Evolutionary conservation across 2,113 vertebrate genomes (phyloP).

Genomic region (Boulengeromyrus knoepffleri): DNA sequence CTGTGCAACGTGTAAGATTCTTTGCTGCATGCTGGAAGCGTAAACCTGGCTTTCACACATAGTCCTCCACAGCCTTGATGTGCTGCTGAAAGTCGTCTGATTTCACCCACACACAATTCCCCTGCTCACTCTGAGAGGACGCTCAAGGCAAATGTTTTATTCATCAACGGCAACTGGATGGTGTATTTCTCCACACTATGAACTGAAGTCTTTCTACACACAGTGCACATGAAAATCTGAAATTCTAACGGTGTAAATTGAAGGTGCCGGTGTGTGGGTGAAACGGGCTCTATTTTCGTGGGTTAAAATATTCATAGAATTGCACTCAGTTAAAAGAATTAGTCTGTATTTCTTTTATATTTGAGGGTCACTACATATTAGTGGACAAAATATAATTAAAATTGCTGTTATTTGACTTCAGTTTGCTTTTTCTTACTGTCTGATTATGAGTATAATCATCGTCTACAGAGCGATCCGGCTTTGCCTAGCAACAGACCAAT

Average conservation of each 20-base stretch:
- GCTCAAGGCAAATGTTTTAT: constrained; percentile 11
- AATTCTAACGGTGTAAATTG: neutral
- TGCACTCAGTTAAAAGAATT: neutral
- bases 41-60: neutral
- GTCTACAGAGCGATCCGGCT: constrained; percentile 19
- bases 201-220: neutral
- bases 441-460: constrained; percentile 16
- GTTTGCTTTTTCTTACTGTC: neutral
- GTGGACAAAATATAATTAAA: neutral
- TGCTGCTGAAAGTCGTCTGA: neutral
- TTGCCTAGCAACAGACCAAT: constrained; percentile 52
- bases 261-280: neutral
- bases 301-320: neutral
- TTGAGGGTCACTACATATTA: neutral
- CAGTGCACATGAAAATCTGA: neutral
- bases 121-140: neutral
- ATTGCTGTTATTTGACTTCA: neutral
- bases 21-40: neutral
- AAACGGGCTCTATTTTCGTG: neutral
- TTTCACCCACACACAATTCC: neutral
- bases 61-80: neutral
- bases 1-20: neutral
- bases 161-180: neutral
- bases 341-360: neutral
- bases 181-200: neutral